Evolutionary conservation across 2,113 vertebrate genomes (phyloP).

Genomic region (Rhea americana): DNA sequence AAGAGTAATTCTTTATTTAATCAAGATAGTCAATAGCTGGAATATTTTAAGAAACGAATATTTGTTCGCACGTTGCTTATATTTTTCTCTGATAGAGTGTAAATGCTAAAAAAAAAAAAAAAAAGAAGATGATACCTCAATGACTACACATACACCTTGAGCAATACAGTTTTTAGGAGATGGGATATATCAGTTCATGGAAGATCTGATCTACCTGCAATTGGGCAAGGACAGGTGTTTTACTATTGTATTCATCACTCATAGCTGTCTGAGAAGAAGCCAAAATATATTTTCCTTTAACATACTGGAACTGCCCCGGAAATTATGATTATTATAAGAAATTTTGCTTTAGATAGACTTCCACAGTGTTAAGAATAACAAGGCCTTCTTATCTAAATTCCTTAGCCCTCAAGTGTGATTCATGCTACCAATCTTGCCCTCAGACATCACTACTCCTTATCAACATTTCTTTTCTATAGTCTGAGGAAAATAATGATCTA

Average conservation of each 20-base stretch:
- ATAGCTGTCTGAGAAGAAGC: neutral
- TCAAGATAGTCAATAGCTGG: neutral
- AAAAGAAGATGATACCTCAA: neutral
- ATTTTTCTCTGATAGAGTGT: neutral
- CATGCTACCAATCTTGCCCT: neutral
- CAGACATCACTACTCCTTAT: neutral
- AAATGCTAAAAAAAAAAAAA: neutral
- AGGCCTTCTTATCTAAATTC: neutral
- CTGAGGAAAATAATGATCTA: neutral
- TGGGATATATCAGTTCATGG: neutral
- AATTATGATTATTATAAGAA: neutral
- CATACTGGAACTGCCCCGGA: neutral
- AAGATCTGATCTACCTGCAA: neutral
- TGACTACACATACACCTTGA: neutral
- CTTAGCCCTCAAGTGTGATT: neutral
- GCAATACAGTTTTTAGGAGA: neutral
- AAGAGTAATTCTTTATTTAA: neutral
- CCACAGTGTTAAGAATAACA: neutral
- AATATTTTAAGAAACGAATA: neutral
- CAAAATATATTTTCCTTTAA: neutral
- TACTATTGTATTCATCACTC: neutral
- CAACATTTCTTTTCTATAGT: neutral
- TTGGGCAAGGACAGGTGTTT: neutral
- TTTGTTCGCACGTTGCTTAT: neutral
- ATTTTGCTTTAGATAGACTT: neutral